phyloP scores from a whole-genome alignment of 30 jellyfish, hydroid and myxozoan species.

The Cassiopea xamachana region DNA sequence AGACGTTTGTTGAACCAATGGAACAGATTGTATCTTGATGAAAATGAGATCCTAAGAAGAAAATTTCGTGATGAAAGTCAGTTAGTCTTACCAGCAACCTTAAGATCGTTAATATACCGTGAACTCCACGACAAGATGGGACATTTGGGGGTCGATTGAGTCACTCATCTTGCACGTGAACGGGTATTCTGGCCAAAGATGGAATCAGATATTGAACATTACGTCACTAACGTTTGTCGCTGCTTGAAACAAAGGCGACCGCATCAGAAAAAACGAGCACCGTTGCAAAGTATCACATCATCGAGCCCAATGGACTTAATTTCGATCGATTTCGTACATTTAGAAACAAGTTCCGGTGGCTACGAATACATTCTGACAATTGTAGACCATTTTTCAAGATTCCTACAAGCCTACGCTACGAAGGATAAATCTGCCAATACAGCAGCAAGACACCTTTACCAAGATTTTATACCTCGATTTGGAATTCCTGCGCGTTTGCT shows the following conservation, averaged over 20 bases:
- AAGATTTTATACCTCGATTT: too few species aligned
- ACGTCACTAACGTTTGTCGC: conserved; percentile 19
- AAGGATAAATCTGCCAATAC: conserved; percentile 21
- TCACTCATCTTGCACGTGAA: conserved; percentile 48
- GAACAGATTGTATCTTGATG: conserved; percentile 34
- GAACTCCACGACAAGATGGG: conserved; percentile 73
- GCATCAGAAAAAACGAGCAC: conserved; percentile 29
- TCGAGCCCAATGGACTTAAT: background rate
- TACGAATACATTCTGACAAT: conserved; percentile 57
- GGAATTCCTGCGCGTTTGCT: too few species aligned
- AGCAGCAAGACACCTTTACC: too few species aligned
- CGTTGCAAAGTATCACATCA: conserved; percentile 56
- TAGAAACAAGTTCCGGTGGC: conserved; percentile 11
- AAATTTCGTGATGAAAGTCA: background rate
- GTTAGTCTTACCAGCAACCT: background rate
- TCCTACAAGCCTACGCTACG: too few species aligned
- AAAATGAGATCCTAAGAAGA: conserved; percentile 26
- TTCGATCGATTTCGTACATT: too few species aligned
- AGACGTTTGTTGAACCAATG: conserved; percentile 19
- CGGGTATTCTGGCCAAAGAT: conserved; percentile 73
- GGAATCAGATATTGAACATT: conserved; percentile 57
- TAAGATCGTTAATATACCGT: conserved; percentile 10
- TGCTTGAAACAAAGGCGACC: conserved; percentile 54
- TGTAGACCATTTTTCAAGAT: conserved; percentile 27
- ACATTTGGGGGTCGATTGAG: conserved; percentile 61